Conservation (phyloP, 2,113 vertebrate species). For the Spilogale gracilis region DNA sequence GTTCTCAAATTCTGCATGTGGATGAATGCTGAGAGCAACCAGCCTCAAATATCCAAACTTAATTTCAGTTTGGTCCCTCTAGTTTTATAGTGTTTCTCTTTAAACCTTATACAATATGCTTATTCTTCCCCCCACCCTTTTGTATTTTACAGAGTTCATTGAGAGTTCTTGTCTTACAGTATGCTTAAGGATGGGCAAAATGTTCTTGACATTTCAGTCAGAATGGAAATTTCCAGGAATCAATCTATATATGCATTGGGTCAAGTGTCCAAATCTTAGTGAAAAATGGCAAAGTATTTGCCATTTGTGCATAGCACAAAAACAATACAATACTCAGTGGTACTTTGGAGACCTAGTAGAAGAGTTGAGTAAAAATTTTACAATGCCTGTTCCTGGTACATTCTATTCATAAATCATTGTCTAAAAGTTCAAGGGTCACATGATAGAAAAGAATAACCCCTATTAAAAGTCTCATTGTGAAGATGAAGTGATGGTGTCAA, state of each 20-base stretch:
- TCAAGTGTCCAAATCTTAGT: background rate
- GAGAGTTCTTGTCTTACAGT: background rate
- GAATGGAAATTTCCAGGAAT: background rate
- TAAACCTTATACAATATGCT: background rate
- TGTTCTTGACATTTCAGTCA: background rate
- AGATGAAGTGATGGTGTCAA: background rate
- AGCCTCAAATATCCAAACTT: constrained; percentile 35
- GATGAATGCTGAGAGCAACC: background rate
- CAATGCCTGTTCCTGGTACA: background rate
- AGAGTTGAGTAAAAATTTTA: constrained; percentile 12
- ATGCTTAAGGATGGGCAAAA: background rate
- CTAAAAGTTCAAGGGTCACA: background rate
- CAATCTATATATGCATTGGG: background rate
- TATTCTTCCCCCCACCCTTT: background rate
- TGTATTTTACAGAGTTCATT: constrained; percentile 26
- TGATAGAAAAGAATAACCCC: background rate
- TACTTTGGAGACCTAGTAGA: background rate
- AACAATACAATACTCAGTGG: background rate
- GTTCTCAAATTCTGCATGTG: background rate
- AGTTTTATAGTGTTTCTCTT: constrained; percentile 21
- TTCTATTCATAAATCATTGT: background rate
- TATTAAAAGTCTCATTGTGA: background rate
- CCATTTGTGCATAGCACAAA: background rate
- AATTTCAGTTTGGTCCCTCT: constrained; percentile 22
- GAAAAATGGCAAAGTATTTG: background rate